A percentile compares a stretch with the other conserved stretches of the same genome.
These are phyloP conservation scores for Muntiacus reevesi DNA, from an alignment of 2,113 vertebrate species.

Conservation along the genomic window DNA sequence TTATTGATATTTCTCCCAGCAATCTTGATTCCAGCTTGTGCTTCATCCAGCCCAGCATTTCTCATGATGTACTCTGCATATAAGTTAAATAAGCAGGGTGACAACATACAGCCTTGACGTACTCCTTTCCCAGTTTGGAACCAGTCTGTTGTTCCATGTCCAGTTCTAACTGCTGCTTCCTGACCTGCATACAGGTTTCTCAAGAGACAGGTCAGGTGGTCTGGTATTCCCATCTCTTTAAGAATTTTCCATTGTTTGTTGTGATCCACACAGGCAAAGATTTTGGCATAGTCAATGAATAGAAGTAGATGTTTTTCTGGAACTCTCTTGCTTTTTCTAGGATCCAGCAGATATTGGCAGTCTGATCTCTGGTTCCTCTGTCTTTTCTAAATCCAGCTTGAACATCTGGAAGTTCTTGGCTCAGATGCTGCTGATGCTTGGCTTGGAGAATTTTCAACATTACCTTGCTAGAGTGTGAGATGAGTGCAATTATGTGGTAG, in stretches of 20 bases:
- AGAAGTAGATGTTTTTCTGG: background rate
- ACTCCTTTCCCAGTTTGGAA: background rate
- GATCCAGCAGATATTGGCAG: background rate
- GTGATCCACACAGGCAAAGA: background rate
- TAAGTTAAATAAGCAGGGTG: background rate
- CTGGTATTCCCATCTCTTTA: background rate
- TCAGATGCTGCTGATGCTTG: background rate
- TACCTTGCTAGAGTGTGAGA: background rate
- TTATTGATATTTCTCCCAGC: background rate
- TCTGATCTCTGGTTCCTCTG: background rate
- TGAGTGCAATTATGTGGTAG: background rate
- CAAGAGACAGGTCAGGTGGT: background rate
- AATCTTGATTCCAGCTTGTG: background rate
- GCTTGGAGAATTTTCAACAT: background rate
- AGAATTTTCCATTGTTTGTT: background rate
- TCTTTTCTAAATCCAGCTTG: background rate
- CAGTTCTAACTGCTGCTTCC: background rate
- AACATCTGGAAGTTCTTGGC: background rate
- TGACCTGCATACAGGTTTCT: background rate
- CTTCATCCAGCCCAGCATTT: background rate
- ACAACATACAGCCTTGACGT: background rate
- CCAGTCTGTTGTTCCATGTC: background rate
- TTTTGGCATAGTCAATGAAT: background rate
- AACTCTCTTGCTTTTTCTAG: background rate
- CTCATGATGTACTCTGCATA: background rate